These are phyloP conservation scores for Allygus modestus DNA, from an alignment of 2,888 invertebrate genomes.

Conservation along the genomic window DNA sequence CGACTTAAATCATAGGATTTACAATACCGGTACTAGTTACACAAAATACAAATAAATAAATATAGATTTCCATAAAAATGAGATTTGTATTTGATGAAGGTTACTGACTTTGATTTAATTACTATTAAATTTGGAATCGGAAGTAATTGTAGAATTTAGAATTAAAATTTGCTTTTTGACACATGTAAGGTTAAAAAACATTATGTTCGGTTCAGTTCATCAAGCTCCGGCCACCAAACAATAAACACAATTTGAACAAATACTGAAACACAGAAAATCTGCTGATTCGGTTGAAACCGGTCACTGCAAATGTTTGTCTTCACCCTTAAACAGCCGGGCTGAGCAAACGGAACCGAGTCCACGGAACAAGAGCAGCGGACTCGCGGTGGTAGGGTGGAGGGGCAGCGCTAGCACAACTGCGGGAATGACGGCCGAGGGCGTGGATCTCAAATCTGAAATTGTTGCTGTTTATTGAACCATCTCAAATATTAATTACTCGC, in stretches of 20 bases:
- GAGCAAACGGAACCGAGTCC: slow-evolving; percentile 19
- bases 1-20: too few species aligned
- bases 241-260: not conserved
- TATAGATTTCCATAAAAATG: too few species aligned
- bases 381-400: too few species aligned
- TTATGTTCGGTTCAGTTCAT: too few species aligned
- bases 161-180: too few species aligned
- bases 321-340: not conserved
- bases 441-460: not conserved
- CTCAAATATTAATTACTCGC: slow-evolving; percentile 45
- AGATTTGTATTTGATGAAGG: too few species aligned
- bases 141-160: too few species aligned
- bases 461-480: slow-evolving; percentile 43
- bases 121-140: too few species aligned
- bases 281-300: slow-evolving; percentile 25
- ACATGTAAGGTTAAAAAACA: too few species aligned
- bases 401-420: not conserved
- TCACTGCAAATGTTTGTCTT: slow-evolving; percentile 14
- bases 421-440: not conserved
- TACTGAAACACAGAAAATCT: not conserved
- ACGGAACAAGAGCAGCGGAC: not conserved
- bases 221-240: not conserved
- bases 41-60: too few species aligned
- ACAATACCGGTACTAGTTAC: too few species aligned
- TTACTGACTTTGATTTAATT: too few species aligned